Conservation (phyloP, 2,888 invertebrate genomes). For the Nemurella pictetii region DNA sequence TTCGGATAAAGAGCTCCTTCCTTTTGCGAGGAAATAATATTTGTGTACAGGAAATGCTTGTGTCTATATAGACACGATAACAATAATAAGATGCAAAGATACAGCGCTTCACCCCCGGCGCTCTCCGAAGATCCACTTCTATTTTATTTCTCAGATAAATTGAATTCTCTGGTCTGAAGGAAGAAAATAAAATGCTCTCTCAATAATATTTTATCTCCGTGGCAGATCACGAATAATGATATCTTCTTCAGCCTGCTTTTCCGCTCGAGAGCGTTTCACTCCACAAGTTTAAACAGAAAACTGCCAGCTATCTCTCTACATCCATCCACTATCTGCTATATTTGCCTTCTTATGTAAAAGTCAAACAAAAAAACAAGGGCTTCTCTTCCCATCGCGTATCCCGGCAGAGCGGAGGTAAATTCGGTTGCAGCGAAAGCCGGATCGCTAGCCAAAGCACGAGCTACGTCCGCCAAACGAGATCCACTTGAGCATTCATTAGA, state of each 20-base stretch:
- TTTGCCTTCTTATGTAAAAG: slow-evolving; percentile 15
- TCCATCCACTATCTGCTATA: no score
- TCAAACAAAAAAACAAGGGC: slow-evolving; percentile 5
- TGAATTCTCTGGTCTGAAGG: slow-evolving; percentile 7
- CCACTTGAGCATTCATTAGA: no score
- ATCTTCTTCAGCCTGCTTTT: slow-evolving; percentile 17
- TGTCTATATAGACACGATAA: neutral
- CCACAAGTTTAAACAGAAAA: slow-evolving; percentile 4
- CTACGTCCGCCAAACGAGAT: no score
- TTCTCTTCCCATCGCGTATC: neutral
- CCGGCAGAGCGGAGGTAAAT: neutral
- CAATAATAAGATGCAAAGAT: neutral
- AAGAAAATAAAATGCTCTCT: neutral
- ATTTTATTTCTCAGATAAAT: slow-evolving; percentile 1
- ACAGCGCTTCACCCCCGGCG: neutral
- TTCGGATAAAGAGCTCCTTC: neutral
- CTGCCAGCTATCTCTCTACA: neutral
- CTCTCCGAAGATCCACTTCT: neutral
- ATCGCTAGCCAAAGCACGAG: neutral
- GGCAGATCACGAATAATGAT: slow-evolving; percentile 12
- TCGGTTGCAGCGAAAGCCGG: neutral
- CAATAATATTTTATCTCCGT: neutral
- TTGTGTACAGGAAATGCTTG: neutral
- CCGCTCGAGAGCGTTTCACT: slow-evolving; percentile 4
- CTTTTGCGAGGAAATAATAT: neutral